These are phyloP conservation scores for Amiota communis DNA, from an alignment of 2,888 invertebrate species.

Conservation along the genomic window DNA sequence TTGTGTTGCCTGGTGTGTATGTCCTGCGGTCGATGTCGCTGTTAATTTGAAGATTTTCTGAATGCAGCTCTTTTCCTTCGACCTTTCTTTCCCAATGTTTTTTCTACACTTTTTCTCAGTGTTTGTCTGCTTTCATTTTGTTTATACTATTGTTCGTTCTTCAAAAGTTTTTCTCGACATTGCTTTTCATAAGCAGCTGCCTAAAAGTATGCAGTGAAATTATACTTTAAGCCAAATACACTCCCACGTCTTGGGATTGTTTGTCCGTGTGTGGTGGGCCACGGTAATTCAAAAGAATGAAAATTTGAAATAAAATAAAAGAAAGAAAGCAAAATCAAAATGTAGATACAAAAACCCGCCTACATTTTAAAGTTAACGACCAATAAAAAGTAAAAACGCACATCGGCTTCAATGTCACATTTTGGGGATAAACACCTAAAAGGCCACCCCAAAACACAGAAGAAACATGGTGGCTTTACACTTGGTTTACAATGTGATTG, in stretches of 20 bases:
- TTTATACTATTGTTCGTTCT: constrained; percentile 28
- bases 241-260: constrained; percentile 6
- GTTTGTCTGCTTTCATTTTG: constrained; percentile 37
- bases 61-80: constrained; percentile 2
- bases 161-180: constrained; percentile 7
- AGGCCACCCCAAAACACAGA: constrained; percentile 19
- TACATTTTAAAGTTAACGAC: constrained; percentile 69
- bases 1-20: not conserved
- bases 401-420: constrained; percentile 37
- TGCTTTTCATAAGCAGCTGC: constrained; percentile 7
- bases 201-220: constrained; percentile 13
- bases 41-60: constrained; percentile 28
- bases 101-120: not conserved
- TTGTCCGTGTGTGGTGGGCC: constrained; percentile 21
- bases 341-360: constrained; percentile 56
- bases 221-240: not conserved
- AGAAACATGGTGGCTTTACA: not conserved
- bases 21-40: constrained; percentile 31
- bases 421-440: constrained; percentile 17
- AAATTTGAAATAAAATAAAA: not conserved
- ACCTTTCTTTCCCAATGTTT: not conserved
- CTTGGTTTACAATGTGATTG: not conserved
- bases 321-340: no score
- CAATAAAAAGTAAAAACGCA: constrained; percentile 67
- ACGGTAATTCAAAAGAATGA: not conserved